Evolutionary conservation across 2,113 vertebrate species (phyloP), one percentile per base, ranked within the genome.

Genomic region (Salvelinus namaycush): DNA sequence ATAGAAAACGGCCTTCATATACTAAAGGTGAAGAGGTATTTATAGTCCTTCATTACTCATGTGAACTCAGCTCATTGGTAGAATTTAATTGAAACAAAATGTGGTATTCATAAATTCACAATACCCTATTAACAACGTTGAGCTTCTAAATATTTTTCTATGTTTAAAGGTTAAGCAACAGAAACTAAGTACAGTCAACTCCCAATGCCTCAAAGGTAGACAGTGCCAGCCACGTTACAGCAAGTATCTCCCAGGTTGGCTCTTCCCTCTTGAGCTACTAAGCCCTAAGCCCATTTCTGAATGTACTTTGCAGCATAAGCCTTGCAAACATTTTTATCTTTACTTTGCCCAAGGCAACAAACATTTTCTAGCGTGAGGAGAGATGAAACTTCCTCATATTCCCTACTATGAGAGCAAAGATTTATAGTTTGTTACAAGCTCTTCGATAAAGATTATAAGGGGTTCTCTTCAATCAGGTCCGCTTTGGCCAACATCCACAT

Each of bases 101-200:
- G 72, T 84, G 71, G 69, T 84, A 81, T 86, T 86, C 84, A 89
- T 83, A 81, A 83, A 90, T 87, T 85, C 79, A 76, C 80, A 83
- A 74, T 81, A 70, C 68, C 84, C 62, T 49, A n/a, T 72, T 59
- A 72, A 72, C 51, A 27, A 59, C 70, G 76, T 70, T 78, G 78
- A 70, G 71, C 75, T 82, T 82, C 75, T 86, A 82, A 85, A 86
- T 79, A 86, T 81, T 79, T 81, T 66, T 71, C 22, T 54, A 71
- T 62, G 69, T 76, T 70, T 77, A 69, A 86, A 88, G 85, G 81
- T 89, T 81, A 87, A 83, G 51, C 12, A 49, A 75, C 26, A 72
- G 73, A 70, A 72, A 24, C 18, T 62, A 8, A 62, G 59, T 62
- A 16, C n/a, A 57, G 54, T 54, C 51, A 54, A 18, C 16, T 54